These are phyloP conservation scores for Leucopternis melanops DNA, from an alignment of 2,113 vertebrate genomes.

Conservation along the genomic window DNA sequence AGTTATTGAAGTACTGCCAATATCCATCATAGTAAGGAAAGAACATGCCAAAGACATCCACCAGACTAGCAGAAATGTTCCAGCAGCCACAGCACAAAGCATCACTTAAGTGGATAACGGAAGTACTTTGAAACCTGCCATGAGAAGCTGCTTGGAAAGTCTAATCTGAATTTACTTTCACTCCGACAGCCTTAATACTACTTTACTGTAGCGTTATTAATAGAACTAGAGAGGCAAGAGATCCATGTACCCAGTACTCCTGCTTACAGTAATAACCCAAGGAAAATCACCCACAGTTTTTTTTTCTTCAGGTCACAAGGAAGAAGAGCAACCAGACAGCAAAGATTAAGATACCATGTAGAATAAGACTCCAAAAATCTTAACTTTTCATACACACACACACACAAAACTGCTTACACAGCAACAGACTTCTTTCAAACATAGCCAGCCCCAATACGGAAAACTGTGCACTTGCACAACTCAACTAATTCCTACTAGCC, in stretches of 20 bases:
- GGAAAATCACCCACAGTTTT: not conserved
- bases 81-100: not conserved
- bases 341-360: not conserved
- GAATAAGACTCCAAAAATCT: not conserved
- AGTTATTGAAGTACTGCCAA: not conserved
- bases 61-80: not conserved
- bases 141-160: not conserved
- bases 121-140: not conserved
- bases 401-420: not conserved
- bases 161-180: not conserved
- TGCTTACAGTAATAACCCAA: not conserved
- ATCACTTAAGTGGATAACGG: not conserved
- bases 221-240: not conserved
- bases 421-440: not conserved
- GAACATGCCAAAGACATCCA: accelerated
- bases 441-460: accelerated
- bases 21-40: not conserved
- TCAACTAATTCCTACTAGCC: no score
- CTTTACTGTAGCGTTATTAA: not conserved
- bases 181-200: not conserved
- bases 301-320: not conserved
- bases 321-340: not conserved
- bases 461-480: not conserved
- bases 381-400: no score
- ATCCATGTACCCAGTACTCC: not conserved